These are phyloP conservation scores for Oceanodroma tethys DNA, from an alignment of 2,113 vertebrate genomes.

Conservation along the genomic window DNA sequence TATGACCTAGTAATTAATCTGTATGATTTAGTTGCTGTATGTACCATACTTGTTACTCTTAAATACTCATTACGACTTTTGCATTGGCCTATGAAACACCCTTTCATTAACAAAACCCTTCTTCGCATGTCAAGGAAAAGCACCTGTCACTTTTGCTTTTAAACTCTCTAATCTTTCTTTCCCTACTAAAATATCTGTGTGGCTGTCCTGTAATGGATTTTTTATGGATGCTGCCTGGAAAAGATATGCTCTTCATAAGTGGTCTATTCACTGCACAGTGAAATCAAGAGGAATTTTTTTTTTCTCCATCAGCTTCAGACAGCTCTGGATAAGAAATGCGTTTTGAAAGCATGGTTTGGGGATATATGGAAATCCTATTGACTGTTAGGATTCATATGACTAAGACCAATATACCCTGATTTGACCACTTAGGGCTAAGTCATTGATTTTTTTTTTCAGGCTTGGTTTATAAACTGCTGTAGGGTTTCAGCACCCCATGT, in stretches of 20 bases:
- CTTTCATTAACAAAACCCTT: not conserved
- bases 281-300: not conserved
- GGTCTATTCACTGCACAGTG: not conserved
- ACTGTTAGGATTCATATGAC: not conserved
- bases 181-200: not conserved
- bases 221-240: not conserved
- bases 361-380: slow-evolving; percentile 1
- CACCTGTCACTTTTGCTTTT: not conserved
- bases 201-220: not conserved
- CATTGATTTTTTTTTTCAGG: not conserved
- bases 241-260: not conserved
- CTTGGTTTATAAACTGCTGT: not conserved
- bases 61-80: not conserved
- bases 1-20: not conserved
- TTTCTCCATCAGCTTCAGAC: not conserved
- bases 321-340: not conserved
- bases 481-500: not conserved
- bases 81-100: not conserved
- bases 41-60: not conserved
- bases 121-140: fast-evolving
- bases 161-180: not conserved
- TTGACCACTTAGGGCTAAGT: not conserved
- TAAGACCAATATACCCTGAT: not conserved
- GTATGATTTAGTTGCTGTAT: not conserved
- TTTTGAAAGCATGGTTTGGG: not conserved